A percentile compares a stretch with the other conserved stretches of the same genome.
phyloP scores from a whole-genome alignment of 2,888 invertebrate genomes.

The Ferdinandea cuprea region DNA sequence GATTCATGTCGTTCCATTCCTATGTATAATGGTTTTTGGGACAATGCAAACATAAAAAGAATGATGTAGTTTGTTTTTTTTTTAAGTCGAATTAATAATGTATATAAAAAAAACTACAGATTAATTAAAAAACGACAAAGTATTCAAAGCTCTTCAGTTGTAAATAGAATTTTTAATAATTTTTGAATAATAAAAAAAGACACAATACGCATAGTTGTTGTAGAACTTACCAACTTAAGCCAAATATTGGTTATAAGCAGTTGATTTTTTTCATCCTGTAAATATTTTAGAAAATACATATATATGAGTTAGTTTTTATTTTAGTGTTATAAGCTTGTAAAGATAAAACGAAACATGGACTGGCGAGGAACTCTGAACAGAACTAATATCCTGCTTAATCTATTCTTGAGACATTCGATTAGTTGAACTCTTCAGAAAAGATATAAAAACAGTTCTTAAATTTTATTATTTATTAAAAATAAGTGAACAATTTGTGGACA shows the following conservation, averaged over 20 bases:
- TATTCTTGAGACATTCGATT: too few species aligned
- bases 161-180: background rate
- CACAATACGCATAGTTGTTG: background rate
- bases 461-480: too few species aligned
- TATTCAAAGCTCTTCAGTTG: background rate
- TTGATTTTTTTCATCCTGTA: conserved; percentile 98
- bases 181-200: background rate
- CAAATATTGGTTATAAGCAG: conserved; percentile 97
- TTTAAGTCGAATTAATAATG: background rate
- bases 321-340: too few species aligned
- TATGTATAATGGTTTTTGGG: conserved; percentile 82
- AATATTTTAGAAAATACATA: conserved; percentile 78
- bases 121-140: conserved; percentile 7
- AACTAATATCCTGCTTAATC: too few species aligned
- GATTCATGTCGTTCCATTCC: conserved; percentile 99
- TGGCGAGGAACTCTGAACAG: too few species aligned
- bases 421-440: too few species aligned
- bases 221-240: conserved; percentile 95
- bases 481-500: too few species aligned
- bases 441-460: too few species aligned
- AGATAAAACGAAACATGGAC: too few species aligned
- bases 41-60: too few species aligned
- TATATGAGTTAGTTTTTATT: background rate
- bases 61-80: too few species aligned
- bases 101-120: background rate